Base-by-base conservation (phyloP, 2,113 vertebrate genomes). In the Psilopsiagon aymara region DNA sequence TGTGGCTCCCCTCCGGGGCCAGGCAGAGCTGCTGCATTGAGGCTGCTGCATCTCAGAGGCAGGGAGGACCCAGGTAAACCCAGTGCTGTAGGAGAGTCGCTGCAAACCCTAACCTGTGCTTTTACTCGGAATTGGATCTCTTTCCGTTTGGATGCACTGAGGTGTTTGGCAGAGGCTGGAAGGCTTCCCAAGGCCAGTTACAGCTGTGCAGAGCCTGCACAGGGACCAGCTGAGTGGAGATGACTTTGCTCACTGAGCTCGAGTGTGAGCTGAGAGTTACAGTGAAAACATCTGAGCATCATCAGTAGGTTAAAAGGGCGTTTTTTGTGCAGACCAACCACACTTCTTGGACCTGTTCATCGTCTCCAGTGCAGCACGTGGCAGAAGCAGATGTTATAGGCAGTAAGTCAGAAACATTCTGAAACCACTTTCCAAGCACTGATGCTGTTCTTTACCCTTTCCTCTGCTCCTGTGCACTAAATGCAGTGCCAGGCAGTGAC, bases 1-100 rank as follows among this genome's bases (percentile, higher is more conserved):
- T 15, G 49, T 7, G 7, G 15, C 47, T 74, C 24, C 3, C 3
- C 23, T 19, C 35, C 2, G 0, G 20, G 11, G 4, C 47, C 1
- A 19, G n/a, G 21, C 17, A 9, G 43, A 79, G 66, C 73, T 31
- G 53, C 68, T 23, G 20, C 10, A 2, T 18, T 10, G 17, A 13
- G 28, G 21, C 62, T 51, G 14, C 28, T 74, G 3, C 41, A 33
- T 15, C 69, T 35, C 83, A 35, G 51, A 29, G 46, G 2, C 33
- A 7, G 52, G 46, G 41, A 41, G 39, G 16, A 19, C 3, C 8
- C 41, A 2, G 43, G 66, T 28, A n/a, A 51, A 29, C 10, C 47
- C n/a, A 12, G 15, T 37, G 12, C 75, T 11, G 1, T 8, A 39
- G 29, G 4, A 6, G 39, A 18, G 7, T 35, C 43, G 2, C 67